Evolutionary conservation across 2,888 invertebrate genomes (phyloP).

Genomic region (Drosophila austrosaltans): DNA sequence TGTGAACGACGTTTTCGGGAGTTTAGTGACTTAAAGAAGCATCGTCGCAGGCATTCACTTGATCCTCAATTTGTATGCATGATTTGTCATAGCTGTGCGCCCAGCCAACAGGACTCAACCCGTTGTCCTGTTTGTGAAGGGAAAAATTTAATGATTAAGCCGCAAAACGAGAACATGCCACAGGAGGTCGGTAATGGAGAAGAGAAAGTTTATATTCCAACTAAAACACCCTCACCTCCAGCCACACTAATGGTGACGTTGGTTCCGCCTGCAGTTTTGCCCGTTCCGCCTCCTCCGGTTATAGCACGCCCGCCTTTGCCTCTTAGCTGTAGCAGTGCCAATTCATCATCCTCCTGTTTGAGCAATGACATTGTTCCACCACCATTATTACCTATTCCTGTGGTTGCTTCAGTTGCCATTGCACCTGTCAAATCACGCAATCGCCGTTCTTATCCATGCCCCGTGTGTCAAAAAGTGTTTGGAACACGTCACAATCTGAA

Average conservation of each 20-base stretch:
- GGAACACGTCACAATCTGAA: slow-evolving; percentile 83
- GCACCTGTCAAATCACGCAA: slow-evolving; percentile 37
- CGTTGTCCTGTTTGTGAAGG: slow-evolving; percentile 80
- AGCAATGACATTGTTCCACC: slow-evolving; percentile 55
- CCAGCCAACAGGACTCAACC: slow-evolving; percentile 80
- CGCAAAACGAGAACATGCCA: slow-evolving; percentile 37
- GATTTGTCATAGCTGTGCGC: slow-evolving; percentile 78
- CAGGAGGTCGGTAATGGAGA: slow-evolving; percentile 29
- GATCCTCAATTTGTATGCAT: slow-evolving; percentile 80
- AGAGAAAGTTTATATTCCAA: slow-evolving; percentile 13
- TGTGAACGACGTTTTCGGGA: slow-evolving; percentile 83
- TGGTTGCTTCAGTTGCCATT: neutral
- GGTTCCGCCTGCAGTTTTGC: slow-evolving; percentile 32
- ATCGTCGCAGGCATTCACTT: slow-evolving; percentile 80
- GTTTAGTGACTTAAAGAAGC: slow-evolving; percentile 83
- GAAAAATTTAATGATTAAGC: slow-evolving; percentile 66
- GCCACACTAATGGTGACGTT: slow-evolving; percentile 53
- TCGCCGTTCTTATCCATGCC: slow-evolving; percentile 80
- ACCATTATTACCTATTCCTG: neutral
- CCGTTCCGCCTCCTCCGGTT: slow-evolving; percentile 21
- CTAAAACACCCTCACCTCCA: slow-evolving; percentile 16
- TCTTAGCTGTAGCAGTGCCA: slow-evolving; percentile 64
- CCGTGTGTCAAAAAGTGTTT: slow-evolving; percentile 82
- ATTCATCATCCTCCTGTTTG: slow-evolving; percentile 62
- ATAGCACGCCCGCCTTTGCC: slow-evolving; percentile 42